These are phyloP conservation scores for Omphaloscelis lunosa DNA, from an alignment of 2,888 invertebrate genomes.

Conservation along the genomic window DNA sequence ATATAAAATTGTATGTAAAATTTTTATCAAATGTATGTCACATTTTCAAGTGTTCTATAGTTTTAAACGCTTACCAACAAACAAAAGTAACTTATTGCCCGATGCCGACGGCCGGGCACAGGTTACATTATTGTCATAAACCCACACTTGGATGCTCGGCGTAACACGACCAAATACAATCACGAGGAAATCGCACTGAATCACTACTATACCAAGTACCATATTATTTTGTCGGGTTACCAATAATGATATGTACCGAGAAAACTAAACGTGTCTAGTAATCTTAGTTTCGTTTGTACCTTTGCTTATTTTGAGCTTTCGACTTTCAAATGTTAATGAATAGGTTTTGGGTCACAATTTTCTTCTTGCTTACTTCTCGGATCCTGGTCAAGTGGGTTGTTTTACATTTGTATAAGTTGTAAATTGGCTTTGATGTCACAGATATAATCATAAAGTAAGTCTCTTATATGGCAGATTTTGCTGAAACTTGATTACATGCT, in stretches of 20 bases:
- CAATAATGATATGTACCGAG: constrained; percentile 68
- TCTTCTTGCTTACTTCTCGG: constrained; percentile 36
- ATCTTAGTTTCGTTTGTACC: constrained; percentile 52
- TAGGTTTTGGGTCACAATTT: constrained; percentile 54
- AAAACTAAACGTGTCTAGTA: constrained; percentile 64
- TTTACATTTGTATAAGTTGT: constrained; percentile 41
- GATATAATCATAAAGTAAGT: constrained; percentile 33
- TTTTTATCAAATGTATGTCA: constrained; percentile 62
- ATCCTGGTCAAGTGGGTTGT: constrained; percentile 37
- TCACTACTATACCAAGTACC: constrained; percentile 64
- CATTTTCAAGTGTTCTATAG: constrained; percentile 76
- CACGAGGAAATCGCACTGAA: constrained; percentile 68
- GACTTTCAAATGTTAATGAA: constrained; percentile 63
- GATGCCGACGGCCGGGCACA: constrained; percentile 81
- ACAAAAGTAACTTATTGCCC: constrained; percentile 85
- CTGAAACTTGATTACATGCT: constrained; percentile 21
- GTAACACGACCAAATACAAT: constrained; percentile 74
- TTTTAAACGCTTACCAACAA: constrained; percentile 85
- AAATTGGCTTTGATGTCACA: constrained; percentile 48
- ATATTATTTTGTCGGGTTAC: constrained; percentile 65
- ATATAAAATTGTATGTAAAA: neutral
- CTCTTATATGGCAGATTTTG: constrained; percentile 19
- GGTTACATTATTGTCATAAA: constrained; percentile 83
- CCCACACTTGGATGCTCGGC: constrained; percentile 73
- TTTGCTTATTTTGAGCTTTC: constrained; percentile 61